These are phyloP conservation scores for Heteromurus nitidus DNA, from an alignment of 2,888 invertebrate species.

Conservation along the genomic window DNA sequence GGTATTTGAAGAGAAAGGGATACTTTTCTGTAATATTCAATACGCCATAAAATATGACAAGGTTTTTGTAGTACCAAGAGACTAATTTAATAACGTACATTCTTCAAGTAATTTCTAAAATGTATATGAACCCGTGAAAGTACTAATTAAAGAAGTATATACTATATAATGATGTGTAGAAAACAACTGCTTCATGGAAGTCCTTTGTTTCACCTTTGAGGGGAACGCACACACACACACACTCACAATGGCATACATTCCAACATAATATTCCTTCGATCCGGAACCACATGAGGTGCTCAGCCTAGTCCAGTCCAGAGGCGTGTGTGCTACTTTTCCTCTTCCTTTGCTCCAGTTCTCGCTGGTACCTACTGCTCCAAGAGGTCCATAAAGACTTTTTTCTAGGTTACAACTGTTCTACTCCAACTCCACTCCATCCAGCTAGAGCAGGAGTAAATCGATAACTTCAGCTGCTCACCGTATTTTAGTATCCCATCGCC, in stretches of 20 bases:
- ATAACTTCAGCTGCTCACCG: constrained; percentile 30
- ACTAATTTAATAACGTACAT: constrained; percentile 16
- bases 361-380: not conserved
- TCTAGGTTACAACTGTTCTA: too few relatives aligned
- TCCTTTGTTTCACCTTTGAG: not conserved
- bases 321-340: not conserved
- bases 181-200: too few relatives aligned
- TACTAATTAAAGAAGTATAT: not conserved
- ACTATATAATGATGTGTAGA: not conserved
- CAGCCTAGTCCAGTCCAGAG: too few relatives aligned
- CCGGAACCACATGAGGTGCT: too few relatives aligned
- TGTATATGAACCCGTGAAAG: not conserved
- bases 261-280: too few relatives aligned
- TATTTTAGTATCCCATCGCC: not conserved
- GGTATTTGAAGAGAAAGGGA: not conserved
- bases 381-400: not conserved
- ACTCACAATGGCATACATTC: too few relatives aligned
- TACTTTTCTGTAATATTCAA: not conserved
- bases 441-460: constrained; percentile 15
- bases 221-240: not conserved
- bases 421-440: too few relatives aligned
- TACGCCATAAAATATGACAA: constrained; percentile 6
- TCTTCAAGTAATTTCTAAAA: not conserved
- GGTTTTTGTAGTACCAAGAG: not conserved
- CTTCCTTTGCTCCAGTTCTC: not conserved